Percentiles rank a stretch among this genome's conserved stretches.
Evolutionary conservation across 2,888 invertebrate genomes (phyloP).

Genomic region (Epinotia bilunana): DNA sequence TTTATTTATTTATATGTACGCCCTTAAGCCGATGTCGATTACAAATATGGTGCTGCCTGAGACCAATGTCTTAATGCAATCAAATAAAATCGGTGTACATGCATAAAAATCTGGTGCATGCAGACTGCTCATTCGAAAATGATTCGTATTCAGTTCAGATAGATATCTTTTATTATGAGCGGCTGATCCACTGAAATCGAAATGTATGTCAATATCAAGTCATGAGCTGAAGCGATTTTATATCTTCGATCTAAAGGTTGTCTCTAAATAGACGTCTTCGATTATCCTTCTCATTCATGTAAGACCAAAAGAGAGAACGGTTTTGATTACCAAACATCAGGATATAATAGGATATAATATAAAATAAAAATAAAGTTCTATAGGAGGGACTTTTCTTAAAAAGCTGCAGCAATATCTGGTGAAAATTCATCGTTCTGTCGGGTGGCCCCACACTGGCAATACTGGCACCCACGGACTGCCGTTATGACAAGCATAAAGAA

Average conservation of each 20-base stretch:
- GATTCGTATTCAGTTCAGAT: not conserved
- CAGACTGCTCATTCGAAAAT: slow-evolving; percentile 2
- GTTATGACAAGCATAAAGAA: too few relatives aligned
- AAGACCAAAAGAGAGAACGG: too few relatives aligned
- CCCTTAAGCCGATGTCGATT: not conserved
- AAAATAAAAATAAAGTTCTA: too few relatives aligned
- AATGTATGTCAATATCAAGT: slow-evolving; percentile 25
- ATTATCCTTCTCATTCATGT: too few relatives aligned
- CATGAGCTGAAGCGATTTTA: slow-evolving; percentile 36
- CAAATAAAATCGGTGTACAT: slow-evolving; percentile 18
- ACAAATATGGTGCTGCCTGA: slow-evolving; percentile 7
- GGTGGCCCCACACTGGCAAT: too few relatives aligned
- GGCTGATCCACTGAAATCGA: slow-evolving; percentile 17
- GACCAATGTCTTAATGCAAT: slow-evolving; percentile 30
- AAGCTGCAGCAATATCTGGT: too few relatives aligned
- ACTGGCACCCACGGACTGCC: too few relatives aligned
- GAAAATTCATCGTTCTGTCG: too few relatives aligned
- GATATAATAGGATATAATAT: too few relatives aligned
- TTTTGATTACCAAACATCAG: too few relatives aligned
- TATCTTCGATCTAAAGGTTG: not conserved
- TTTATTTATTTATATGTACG: not conserved
- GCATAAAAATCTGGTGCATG: slow-evolving; percentile 36
- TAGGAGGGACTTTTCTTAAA: too few relatives aligned
- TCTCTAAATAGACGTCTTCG: too few relatives aligned
- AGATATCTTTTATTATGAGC: slow-evolving; percentile 5